phyloP scores from a whole-genome alignment of 2,888 invertebrate species.

The Sceliomorpha sp. region DNA sequence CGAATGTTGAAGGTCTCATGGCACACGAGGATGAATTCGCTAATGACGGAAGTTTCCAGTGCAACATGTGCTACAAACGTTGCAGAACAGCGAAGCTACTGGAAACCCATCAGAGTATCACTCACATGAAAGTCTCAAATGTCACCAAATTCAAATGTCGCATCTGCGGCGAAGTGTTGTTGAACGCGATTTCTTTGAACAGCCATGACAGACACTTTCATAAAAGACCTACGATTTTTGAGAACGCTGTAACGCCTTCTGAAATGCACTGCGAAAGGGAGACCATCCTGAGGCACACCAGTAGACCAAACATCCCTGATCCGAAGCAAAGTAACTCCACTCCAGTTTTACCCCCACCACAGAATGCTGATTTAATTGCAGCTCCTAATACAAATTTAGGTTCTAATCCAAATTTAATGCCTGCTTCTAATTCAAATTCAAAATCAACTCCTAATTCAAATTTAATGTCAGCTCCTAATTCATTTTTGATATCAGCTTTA shows the following conservation, averaged over 20 bases:
- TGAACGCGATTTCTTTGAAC: conserved; percentile 26
- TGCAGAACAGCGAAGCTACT: conserved; percentile 26
- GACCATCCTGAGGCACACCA: too few species aligned
- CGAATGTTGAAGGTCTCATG: conserved; percentile 13
- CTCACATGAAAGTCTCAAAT: conserved; percentile 23
- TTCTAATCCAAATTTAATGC: too few species aligned
- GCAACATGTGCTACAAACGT: conserved; percentile 45
- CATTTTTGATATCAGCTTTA: too few species aligned
- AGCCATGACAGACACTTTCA: conserved; percentile 46
- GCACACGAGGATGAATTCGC: conserved; percentile 42
- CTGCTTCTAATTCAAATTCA: too few species aligned
- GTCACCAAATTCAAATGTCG: conserved; percentile 28
- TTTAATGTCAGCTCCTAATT: too few species aligned
- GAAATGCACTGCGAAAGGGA: neutral
- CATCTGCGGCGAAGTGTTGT: conserved; percentile 32
- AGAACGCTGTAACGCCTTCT: neutral
- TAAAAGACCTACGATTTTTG: conserved; percentile 3
- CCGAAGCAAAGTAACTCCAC: too few species aligned
- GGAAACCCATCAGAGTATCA: conserved; percentile 25
- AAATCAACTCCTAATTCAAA: too few species aligned
- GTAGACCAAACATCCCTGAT: neutral
- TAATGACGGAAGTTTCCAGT: conserved; percentile 46
- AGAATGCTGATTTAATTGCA: too few species aligned
- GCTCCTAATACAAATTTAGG: too few species aligned
- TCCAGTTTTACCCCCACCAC: too few species aligned